Evolutionary conservation across 2,797 vertebrate species (phyloP).

Genomic region (Sebastes cheni): DNA sequence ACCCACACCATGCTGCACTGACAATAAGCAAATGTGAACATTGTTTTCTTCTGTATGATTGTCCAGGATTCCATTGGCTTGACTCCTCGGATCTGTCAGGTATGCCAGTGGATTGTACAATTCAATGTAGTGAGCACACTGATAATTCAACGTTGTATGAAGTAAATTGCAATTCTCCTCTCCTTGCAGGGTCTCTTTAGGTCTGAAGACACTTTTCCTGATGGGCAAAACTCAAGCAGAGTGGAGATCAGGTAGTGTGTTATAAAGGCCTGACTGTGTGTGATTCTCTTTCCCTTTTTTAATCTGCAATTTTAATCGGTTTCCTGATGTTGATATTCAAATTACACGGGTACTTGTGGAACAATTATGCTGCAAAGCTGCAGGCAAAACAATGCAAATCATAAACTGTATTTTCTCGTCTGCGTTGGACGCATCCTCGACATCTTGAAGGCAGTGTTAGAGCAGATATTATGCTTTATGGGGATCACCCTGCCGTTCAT

Average conservation of each 20-base stretch:
- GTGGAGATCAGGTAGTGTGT: constrained; percentile 91
- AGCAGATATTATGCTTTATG: not conserved
- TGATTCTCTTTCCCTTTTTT: not conserved
- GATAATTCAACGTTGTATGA: not conserved
- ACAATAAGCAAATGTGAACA: not conserved
- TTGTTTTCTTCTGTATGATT: constrained; percentile 32
- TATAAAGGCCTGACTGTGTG: not conserved
- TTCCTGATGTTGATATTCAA: not conserved
- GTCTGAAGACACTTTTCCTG: constrained; percentile 81
- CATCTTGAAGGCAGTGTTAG: not conserved
- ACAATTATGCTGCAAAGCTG: not conserved
- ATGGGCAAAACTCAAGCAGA: constrained; percentile 87
- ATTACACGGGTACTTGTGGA: not conserved
- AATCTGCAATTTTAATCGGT: not conserved
- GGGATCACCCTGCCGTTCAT: not conserved
- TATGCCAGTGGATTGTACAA: constrained; percentile 60
- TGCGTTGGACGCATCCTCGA: not conserved
- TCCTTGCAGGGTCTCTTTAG: constrained; percentile 89
- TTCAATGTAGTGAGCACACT: not conserved
- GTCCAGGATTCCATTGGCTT: constrained; percentile 90
- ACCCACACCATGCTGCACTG: not conserved
- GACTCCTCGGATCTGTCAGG: constrained; percentile 97
- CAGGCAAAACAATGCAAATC: not conserved
- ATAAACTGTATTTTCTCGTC: constrained; percentile 6
- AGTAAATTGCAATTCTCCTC: not conserved